These are phyloP conservation scores for Sinella curviseta DNA, from an alignment of 1,140 invertebrate genomes.

Conservation along the genomic window DNA sequence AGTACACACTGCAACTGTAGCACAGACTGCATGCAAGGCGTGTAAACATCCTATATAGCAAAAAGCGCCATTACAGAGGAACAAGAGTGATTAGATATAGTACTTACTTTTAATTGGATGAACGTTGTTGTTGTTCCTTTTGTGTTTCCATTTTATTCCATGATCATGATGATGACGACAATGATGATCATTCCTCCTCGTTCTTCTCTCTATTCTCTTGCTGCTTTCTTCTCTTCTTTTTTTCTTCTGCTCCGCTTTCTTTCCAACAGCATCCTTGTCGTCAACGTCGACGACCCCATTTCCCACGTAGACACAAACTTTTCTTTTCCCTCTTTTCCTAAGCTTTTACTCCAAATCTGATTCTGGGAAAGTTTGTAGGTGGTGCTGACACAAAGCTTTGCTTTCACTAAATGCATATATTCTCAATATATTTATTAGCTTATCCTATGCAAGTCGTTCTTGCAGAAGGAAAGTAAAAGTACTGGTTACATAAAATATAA, in stretches of 20 bases:
- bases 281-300: neutral
- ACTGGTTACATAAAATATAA: too few relatives aligned
- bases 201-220: neutral
- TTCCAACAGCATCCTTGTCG: neutral
- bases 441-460: too few relatives aligned
- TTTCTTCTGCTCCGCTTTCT: neutral
- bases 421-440: too few relatives aligned
- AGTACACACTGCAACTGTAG: too few relatives aligned
- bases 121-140: neutral
- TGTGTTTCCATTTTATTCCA: neutral
- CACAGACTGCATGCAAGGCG: too few relatives aligned
- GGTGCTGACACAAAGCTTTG: too few relatives aligned
- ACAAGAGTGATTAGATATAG: neutral
- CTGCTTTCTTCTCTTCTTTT: neutral
- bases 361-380: neutral
- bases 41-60: neutral
- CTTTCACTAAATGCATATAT: too few relatives aligned
- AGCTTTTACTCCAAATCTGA: neutral
- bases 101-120: slow-evolving; percentile 1
- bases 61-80: neutral
- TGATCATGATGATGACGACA: too few relatives aligned
- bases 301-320: neutral
- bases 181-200: neutral
- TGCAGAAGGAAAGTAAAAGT: too few relatives aligned
- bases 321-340: neutral